Conservation (phyloP, 30 jellyfish, hydroid and myxozoan genomes). For the Rhopilema esculentum region DNA sequence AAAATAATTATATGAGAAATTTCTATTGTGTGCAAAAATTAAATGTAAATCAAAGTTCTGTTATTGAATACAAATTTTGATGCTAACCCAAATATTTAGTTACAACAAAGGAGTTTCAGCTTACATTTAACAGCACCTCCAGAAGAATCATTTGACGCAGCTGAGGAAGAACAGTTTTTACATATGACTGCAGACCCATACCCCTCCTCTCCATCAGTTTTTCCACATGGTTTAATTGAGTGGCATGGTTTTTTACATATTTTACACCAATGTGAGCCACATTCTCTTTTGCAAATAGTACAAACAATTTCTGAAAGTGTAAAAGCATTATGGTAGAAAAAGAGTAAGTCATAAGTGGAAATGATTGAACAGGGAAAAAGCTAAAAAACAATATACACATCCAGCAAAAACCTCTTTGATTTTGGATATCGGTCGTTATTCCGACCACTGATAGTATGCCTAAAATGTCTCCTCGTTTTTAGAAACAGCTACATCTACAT, state of each 20-base stretch:
- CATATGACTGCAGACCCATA: conserved; percentile 14
- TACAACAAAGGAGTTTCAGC: conserved; percentile 2
- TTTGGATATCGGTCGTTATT: not conserved
- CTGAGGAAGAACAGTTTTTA: conserved; percentile 14
- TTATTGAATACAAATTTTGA: not conserved
- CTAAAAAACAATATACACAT: not conserved
- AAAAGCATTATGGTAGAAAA: not conserved
- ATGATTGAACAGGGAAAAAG: not conserved
- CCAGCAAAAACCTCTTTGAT: not conserved
- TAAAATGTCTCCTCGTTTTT: not conserved
- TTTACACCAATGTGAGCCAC: conserved; percentile 20
- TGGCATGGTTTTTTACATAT: conserved; percentile 14
- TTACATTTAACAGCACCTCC: conserved; percentile 19
- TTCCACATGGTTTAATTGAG: conserved; percentile 21
- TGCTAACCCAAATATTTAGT: not conserved
- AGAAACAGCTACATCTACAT: not conserved
- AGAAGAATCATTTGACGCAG: not conserved
- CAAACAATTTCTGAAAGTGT: conserved; percentile 14
- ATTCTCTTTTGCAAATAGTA: conserved; percentile 15
- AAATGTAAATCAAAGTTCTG: not conserved
- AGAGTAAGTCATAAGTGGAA: not conserved
- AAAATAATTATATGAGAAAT: not conserved
- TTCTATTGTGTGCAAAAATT: not conserved
- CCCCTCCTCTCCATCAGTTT: not conserved
- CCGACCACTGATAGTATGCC: not conserved